These are phyloP conservation scores for Ormyrus labotus DNA, from an alignment of 2,888 invertebrate genomes.

Conservation along the genomic window DNA sequence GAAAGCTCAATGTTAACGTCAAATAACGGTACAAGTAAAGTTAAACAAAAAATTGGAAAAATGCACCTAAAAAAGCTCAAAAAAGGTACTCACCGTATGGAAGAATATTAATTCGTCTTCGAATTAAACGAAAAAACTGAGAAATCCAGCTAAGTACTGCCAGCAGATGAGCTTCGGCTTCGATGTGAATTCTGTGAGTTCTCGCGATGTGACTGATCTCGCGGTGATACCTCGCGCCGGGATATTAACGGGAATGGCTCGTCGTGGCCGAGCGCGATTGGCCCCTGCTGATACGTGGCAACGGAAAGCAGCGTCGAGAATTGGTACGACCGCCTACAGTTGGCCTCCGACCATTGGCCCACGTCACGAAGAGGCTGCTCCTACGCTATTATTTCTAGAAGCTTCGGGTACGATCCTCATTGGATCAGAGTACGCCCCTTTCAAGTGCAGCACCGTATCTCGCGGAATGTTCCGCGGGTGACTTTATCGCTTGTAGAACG, in stretches of 20 bases:
- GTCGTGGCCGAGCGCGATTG: slow-evolving; percentile 82
- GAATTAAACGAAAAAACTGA: neutral
- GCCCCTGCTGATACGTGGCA: slow-evolving; percentile 72
- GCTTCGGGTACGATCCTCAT: slow-evolving; percentile 62
- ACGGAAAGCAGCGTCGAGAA: slow-evolving; percentile 71
- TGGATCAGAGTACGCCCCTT: slow-evolving; percentile 46
- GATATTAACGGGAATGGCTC: slow-evolving; percentile 72
- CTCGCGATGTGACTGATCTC: slow-evolving; percentile 68
- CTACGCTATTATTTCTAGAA: slow-evolving; percentile 60
- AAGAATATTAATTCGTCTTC: slow-evolving; percentile 2
- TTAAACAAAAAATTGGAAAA: neutral
- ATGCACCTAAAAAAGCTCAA: neutral
- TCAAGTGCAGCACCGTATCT: slow-evolving; percentile 14
- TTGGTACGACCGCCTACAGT: slow-evolving; percentile 79
- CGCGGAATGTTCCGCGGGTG: slow-evolving; percentile 42
- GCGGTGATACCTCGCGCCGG: slow-evolving; percentile 63
- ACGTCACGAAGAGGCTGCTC: slow-evolving; percentile 76
- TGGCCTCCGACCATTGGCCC: slow-evolving; percentile 82
- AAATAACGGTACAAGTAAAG: neutral
- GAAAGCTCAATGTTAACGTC: neutral
- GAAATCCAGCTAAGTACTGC: too few species aligned
- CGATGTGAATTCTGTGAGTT: neutral
- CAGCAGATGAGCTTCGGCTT: neutral
- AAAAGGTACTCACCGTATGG: slow-evolving; percentile 25
- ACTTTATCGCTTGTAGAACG: slow-evolving; percentile 26